Base-by-base conservation (phyloP, 2,888 invertebrate genomes). In the Holacanthella duospinosa region DNA sequence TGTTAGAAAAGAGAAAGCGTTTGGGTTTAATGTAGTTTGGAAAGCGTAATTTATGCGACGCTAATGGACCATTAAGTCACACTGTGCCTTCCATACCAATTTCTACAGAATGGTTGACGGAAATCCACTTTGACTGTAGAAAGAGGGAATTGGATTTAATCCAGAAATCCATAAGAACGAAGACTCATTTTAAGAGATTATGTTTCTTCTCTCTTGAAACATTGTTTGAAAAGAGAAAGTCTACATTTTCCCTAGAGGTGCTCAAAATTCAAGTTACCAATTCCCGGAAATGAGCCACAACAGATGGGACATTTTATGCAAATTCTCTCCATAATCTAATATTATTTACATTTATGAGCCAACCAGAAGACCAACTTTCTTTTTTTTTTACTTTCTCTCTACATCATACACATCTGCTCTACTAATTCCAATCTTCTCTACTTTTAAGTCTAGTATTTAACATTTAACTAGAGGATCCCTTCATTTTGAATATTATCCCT, bases 1-100 rank as follows among this genome's bases (percentile, higher is more conserved):
- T 36, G 6, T 36, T 36, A 48, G 21, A 21, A n/a, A 48, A 21
- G 21, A 28, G 54, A 65, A 53, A 62, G 53, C 48, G 55, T 54
- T 65, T 59, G 43, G 60, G 62, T 63, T 67, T 67, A 67, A 67
- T 67, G 65, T 65, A 65, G 58, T 65, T 67, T 67, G 67, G 65
- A 67, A 71, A 71, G 69, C 69, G 67, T 71, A 71, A 71, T 71
- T 71, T 71, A 71, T 71, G 66, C 68, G 69, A 71, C 68, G 69
- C 71, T 71, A 71, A 71, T 67, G 67, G 65, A 63, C 66, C 64
- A 68, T 70, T 68, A 64, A 66, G 67, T 60, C 68, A 70, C 70
- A 68, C 64, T 66, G 62, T 62, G 62, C 63, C 62, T 64, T 62
- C 62, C 64, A 64, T 66, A 61, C 66, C 66, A 66, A 66, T 66